Evolutionary conservation across 2,888 invertebrate species (phyloP).

Genomic region (Pollenia amentaria): DNA sequence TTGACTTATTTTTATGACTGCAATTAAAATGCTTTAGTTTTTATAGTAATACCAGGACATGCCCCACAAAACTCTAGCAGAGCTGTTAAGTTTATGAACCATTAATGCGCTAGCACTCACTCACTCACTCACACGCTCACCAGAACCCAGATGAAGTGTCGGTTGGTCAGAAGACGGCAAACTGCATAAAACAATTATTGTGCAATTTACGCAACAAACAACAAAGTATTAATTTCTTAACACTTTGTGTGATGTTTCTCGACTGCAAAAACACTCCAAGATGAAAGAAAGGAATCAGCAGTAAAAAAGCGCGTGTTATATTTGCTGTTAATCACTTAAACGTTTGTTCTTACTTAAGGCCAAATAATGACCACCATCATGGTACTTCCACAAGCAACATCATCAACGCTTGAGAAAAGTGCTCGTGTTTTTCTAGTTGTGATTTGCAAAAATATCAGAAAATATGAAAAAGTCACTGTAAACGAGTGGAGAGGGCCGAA

Average conservation of each 20-base stretch:
- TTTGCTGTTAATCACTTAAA: conserved; percentile 74
- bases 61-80: conserved; percentile 56
- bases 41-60: conserved; percentile 62
- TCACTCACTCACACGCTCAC: neutral
- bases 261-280: neutral
- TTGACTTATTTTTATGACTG: conserved; percentile 73
- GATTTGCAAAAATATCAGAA: conserved; percentile 69
- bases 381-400: conserved; percentile 6
- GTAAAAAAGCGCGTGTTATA: conserved; percentile 71
- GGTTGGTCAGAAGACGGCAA: conserved; percentile 29
- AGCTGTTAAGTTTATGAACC: conserved; percentile 69
- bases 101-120: conserved; percentile 42
- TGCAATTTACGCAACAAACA: conserved; percentile 74
- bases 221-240: conserved; percentile 74
- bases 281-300: conserved; percentile 63
- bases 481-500: no score
- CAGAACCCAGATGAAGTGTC: neutral
- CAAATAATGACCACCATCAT: conserved; percentile 72
- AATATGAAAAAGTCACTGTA: conserved; percentile 31
- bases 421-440: conserved; percentile 74
- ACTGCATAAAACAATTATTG: conserved; percentile 74
- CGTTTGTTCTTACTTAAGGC: conserved; percentile 73
- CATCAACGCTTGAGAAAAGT: conserved; percentile 56
- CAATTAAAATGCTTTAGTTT: conserved; percentile 74
- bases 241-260: conserved; percentile 39